Base-by-base conservation (phyloP, 2,888 invertebrate genomes). In the Caenorhabditis imperialis region DNA sequence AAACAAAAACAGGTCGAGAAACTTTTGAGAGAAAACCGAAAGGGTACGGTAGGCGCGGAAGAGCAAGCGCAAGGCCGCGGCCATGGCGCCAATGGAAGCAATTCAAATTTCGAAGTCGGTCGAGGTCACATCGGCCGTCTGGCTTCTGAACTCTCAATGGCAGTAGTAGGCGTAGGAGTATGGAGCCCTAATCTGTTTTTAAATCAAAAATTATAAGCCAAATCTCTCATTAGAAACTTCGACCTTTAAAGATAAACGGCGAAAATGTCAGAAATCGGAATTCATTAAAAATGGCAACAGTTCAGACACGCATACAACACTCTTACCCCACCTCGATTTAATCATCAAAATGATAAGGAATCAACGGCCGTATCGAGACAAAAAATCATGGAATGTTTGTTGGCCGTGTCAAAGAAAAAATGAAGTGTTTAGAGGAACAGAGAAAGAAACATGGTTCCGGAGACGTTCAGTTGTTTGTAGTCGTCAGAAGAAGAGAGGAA, bases 351-450 rank as follows among this genome's bases (percentile, higher is more conserved):
- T 45, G 51, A 67, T 57, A 67, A 57, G 57, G 44, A 57, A 57
- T 7, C 10, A 10, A 25, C 55, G 57, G 10, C 10, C 42, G 65
- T 57, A 57, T 65, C 16, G 38, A 67, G 67, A 57, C 72, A 65
- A 73, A 73, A 73, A 73, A 73, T 60, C 72, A 73, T 35, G 33
- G 33, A 73, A 60, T 60, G 72, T 54, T 73, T 65, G 54, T 73
- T 73, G 72, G 72, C 42, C 65, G 53, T 40, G 53, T 25, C 50
- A 33, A 40, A 10, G 10, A 30, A 10, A 30, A 30, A 7, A 30
- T 7, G 10, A 30, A 37, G 22, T 45, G 40, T 8, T n/a, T 20
- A 23, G 37, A 30, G 23, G 22, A 55, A 42, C 14, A 40, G 38
- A 18, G 35, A n/a, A 37, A 27, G 50, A 37, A 50, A 51, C 23